Evolutionary conservation across 2,888 invertebrate species (phyloP).

Genomic region (Cheilosia scutellata): DNA sequence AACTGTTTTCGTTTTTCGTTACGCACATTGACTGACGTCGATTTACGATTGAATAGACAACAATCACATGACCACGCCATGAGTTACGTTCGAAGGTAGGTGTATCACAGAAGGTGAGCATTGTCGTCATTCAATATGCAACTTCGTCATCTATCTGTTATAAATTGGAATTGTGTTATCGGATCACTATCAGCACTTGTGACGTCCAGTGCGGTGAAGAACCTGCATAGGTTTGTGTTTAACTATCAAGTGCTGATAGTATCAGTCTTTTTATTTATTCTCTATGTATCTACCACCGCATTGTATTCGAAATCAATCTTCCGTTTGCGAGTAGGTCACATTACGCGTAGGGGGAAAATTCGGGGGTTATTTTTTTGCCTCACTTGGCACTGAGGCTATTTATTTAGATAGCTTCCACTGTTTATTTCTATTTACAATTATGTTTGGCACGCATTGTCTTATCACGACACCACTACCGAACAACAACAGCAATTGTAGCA

Average conservation of each 20-base stretch:
- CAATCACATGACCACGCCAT: conserved; percentile 11
- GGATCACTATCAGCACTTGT: conserved; percentile 26
- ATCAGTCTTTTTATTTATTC: conserved; percentile 14
- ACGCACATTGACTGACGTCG: conserved; percentile 50
- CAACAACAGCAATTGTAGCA: conserved; percentile 23
- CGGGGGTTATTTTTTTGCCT: not conserved
- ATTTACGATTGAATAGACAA: conserved; percentile 18
- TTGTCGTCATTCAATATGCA: conserved; percentile 17
- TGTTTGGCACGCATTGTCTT: conserved; percentile 56
- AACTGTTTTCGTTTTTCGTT: not conserved
- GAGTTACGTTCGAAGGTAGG: not conserved
- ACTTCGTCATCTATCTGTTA: conserved; percentile 7
- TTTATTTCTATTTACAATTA: conserved; percentile 47
- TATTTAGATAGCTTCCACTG: conserved; percentile 9
- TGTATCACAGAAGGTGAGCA: not conserved
- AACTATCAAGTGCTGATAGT: conserved; percentile 1
- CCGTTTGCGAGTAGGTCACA: no score
- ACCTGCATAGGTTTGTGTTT: not conserved
- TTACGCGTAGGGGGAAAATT: no score
- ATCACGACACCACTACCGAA: not conserved
- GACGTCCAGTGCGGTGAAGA: conserved; percentile 16
- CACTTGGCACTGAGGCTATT: conserved; percentile 18
- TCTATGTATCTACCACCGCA: not conserved
- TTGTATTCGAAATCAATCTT: not conserved
- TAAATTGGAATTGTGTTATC: conserved; percentile 34